Evolutionary conservation across 1,140 invertebrate species (phyloP).

Genomic region (Drosophila chauvacae): DNA sequence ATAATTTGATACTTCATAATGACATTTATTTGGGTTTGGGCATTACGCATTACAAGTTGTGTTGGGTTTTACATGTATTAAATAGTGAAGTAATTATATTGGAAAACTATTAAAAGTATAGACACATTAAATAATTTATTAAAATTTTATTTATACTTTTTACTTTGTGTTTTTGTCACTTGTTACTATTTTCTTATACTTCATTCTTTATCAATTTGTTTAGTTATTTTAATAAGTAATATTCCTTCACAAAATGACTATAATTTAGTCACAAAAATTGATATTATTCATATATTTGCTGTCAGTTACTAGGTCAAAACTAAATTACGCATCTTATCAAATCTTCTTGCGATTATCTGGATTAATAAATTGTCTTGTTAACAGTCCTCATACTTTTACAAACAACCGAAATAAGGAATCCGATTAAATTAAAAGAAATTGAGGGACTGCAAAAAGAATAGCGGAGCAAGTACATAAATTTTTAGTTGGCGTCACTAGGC

Average conservation of each 20-base stretch:
- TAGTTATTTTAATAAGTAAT: no score
- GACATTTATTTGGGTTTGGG: neutral
- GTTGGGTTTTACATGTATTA: no score
- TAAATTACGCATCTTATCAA: neutral
- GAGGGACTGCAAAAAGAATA: constrained; percentile 52
- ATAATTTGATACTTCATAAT: constrained; percentile 2
- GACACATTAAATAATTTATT: no score
- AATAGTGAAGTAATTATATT: no score
- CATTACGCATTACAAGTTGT: neutral
- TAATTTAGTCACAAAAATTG: neutral
- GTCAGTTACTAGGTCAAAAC: neutral
- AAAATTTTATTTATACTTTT: neutral
- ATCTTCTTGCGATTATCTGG: constrained; percentile 6
- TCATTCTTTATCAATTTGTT: neutral
- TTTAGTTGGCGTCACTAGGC: constrained; percentile 75
- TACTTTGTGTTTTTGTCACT: neutral
- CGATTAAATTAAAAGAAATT: constrained; percentile 54
- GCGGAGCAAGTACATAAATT: constrained; percentile 68
- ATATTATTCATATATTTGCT: neutral
- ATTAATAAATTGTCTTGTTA: constrained; percentile 22
- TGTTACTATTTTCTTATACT: neutral
- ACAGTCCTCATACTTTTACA: neutral
- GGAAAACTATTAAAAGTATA: no score
- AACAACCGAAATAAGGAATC: constrained; percentile 36
- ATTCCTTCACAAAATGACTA: neutral